Conservation (phyloP, 2,888 invertebrate genomes). For the Sinodicranocentrus sp. region DNA sequence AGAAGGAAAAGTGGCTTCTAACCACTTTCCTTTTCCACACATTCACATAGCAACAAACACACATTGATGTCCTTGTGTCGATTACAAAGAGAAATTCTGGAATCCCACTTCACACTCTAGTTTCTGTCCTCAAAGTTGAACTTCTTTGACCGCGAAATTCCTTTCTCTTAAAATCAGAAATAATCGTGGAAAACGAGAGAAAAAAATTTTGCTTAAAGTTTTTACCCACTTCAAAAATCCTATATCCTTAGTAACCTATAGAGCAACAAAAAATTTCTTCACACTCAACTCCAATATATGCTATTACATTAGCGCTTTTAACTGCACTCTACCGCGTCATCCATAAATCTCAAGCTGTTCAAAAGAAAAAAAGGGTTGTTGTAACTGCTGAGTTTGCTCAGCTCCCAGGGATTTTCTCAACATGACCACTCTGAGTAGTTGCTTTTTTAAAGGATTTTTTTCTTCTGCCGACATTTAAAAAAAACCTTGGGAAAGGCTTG, state of each 20-base stretch:
- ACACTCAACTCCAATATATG: too few relatives aligned
- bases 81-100: not conserved
- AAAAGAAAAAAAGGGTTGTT: slow-evolving; percentile 53
- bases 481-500: not conserved
- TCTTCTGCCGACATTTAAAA: not conserved
- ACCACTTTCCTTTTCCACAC: slow-evolving; percentile 35
- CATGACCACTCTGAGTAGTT: not conserved
- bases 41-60: slow-evolving; percentile 27
- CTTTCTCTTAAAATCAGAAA: too few relatives aligned
- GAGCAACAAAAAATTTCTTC: too few relatives aligned
- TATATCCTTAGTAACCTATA: too few relatives aligned
- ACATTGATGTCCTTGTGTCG: not conserved
- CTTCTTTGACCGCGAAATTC: too few relatives aligned
- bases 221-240: too few relatives aligned
- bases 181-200: too few relatives aligned
- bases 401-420: slow-evolving; percentile 48
- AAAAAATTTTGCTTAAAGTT: too few relatives aligned
- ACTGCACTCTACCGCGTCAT: slow-evolving; percentile 19
- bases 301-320: slow-evolving; percentile 65
- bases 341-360: slow-evolving; percentile 64
- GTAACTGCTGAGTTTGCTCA: slow-evolving; percentile 55
- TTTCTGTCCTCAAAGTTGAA: not conserved
- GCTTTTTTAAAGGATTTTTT: slow-evolving; percentile 12
- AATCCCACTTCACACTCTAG: not conserved
- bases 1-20: slow-evolving; percentile 44